phyloP scores from a whole-genome alignment of 1,140 invertebrate genomes.

The Archegozetes longisetosus region DNA sequence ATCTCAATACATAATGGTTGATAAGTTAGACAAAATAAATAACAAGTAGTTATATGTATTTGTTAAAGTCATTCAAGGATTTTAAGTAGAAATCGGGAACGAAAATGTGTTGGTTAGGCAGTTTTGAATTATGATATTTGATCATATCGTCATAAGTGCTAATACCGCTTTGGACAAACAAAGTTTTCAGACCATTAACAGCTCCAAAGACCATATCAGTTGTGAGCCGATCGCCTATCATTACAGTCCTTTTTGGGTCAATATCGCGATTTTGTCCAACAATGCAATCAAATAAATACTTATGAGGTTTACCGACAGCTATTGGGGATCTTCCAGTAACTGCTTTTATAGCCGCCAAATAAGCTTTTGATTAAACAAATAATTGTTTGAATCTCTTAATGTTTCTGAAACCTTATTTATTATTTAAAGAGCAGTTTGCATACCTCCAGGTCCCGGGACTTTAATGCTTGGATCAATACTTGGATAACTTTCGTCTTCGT shows the following conservation, averaged over 20 bases:
- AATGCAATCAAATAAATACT: conserved; percentile 41
- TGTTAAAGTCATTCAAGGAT: conserved; percentile 24
- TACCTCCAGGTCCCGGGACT: conserved; percentile 57
- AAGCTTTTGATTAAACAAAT: too few species aligned
- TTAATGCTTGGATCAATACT: conserved; percentile 1
- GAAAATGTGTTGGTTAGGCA: conserved; percentile 43
- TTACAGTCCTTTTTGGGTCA: conserved; percentile 57
- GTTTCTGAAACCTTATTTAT: too few species aligned
- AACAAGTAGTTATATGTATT: too few species aligned
- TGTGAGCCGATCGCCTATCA: conserved; percentile 82
- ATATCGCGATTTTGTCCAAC: conserved; percentile 41
- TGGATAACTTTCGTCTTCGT: conserved; percentile 71
- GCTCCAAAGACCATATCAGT: conserved; percentile 76
- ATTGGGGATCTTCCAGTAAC: conserved; percentile 58
- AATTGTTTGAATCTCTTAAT: too few species aligned
- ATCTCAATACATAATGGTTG: too few species aligned
- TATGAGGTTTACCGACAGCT: conserved; percentile 68
- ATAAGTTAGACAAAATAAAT: too few species aligned
- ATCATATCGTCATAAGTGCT: conserved; percentile 48
- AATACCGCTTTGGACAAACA: conserved; percentile 67
- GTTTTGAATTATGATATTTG: conserved; percentile 36
- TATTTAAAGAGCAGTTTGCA: too few species aligned
- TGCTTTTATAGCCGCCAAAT: conserved; percentile 64
- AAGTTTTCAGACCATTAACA: conserved; percentile 60
- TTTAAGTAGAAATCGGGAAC: conserved; percentile 59